A percentile compares a stretch with the other conserved stretches of the same genome.
These are phyloP conservation scores for Pangasius larnaudii DNA, from an alignment of 2,797 vertebrate species.

Conservation along the genomic window DNA sequence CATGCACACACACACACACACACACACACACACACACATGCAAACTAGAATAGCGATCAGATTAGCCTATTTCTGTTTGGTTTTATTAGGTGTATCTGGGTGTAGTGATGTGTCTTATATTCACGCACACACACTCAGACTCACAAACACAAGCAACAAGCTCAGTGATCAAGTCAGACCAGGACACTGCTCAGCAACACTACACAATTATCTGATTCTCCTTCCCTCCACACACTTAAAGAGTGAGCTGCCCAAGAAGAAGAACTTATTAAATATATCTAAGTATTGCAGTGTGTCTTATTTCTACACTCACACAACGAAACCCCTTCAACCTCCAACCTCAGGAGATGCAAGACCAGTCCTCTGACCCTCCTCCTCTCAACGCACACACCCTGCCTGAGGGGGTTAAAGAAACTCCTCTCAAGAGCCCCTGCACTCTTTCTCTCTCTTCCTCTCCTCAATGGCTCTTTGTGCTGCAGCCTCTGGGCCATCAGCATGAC, in stretches of 20 bases:
- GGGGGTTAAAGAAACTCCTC: constrained; percentile 57
- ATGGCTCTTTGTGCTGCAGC: constrained; percentile 70
- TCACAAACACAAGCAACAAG: background rate
- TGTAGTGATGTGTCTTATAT: background rate
- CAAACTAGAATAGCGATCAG: background rate
- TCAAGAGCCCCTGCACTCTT: constrained; percentile 46
- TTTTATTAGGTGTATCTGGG: background rate
- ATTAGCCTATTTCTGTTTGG: background rate
- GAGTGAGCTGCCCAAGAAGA: background rate
- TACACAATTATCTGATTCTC: constrained; percentile 42
- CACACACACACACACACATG: background rate
- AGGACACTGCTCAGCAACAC: constrained; percentile 53
- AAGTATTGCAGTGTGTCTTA: background rate
- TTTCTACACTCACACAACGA: background rate
- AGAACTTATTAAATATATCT: background rate
- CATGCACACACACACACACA: constrained; percentile 36
- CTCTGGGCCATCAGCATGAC: constrained; percentile 78
- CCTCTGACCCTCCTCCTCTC: constrained; percentile 42
- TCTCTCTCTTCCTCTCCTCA: constrained; percentile 60
- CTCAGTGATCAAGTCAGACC: constrained; percentile 10
- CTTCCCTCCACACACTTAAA: constrained; percentile 29
- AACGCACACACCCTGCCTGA: constrained; percentile 44
- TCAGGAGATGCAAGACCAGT: background rate
- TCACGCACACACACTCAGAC: constrained; percentile 2
- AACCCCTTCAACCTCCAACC: constrained; percentile 9